phyloP scores from a whole-genome alignment of 2,888 invertebrate genomes.

The Philereme vetulata region DNA sequence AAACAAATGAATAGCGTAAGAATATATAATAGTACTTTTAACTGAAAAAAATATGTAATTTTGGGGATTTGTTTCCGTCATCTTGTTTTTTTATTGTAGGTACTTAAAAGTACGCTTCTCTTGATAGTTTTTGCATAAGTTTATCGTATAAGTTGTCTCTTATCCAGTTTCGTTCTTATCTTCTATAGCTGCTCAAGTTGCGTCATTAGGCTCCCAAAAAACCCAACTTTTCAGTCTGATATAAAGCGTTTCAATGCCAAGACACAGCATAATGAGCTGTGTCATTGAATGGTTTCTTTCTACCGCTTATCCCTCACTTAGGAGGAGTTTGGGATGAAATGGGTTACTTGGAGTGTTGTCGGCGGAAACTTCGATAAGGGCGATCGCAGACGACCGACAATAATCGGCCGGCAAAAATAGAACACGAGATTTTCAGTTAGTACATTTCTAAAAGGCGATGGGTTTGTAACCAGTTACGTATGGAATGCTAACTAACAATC shows the following conservation, averaged over 20 bases:
- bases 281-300: slow-evolving; percentile 40
- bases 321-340: slow-evolving; percentile 34
- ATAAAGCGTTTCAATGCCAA: slow-evolving; percentile 36
- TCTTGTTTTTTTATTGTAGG: too few relatives aligned
- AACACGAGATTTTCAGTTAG: neutral
- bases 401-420: too few relatives aligned
- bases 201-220: slow-evolving; percentile 27
- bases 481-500: too few relatives aligned
- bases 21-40: too few relatives aligned
- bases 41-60: too few relatives aligned
- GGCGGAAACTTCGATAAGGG: slow-evolving; percentile 25
- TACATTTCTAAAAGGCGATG: neutral
- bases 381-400: too few relatives aligned
- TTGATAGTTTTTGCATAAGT: too few relatives aligned
- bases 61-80: too few relatives aligned
- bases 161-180: neutral
- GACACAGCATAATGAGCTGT: slow-evolving; percentile 38
- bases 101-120: too few relatives aligned
- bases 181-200: slow-evolving; percentile 13
- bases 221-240: slow-evolving; percentile 36
- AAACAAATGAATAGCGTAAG: too few relatives aligned
- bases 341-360: slow-evolving; percentile 37
- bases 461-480: neutral
- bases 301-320: slow-evolving; percentile 39
- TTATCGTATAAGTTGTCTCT: neutral